Conservation (phyloP, 64 coral and sea anemone species). For the Montipora efflorescens region DNA sequence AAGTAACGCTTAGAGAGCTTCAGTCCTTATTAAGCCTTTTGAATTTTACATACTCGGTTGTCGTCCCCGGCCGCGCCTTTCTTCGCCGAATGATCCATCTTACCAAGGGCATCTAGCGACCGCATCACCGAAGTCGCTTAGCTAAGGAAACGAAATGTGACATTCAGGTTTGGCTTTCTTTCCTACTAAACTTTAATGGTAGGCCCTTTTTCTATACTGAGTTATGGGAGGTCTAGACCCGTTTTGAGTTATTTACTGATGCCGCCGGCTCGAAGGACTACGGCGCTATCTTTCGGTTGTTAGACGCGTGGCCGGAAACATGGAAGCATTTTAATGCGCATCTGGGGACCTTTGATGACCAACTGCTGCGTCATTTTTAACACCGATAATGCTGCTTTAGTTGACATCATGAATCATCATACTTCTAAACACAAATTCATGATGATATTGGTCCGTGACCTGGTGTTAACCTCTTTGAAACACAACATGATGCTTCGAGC, state of each 20-base stretch:
- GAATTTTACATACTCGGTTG: not conserved
- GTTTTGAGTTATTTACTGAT: not conserved
- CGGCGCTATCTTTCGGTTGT: slow-evolving; percentile 23
- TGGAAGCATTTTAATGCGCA: slow-evolving; percentile 3
- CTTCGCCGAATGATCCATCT: not conserved
- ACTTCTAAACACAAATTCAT: slow-evolving; percentile 9
- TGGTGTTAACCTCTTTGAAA: not conserved
- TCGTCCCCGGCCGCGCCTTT: not conserved
- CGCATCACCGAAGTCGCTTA: not conserved
- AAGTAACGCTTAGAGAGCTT: not conserved
- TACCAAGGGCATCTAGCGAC: not conserved
- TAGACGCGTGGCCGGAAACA: not conserved
- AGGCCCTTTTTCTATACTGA: slow-evolving; percentile 18
- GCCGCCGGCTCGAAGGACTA: too few relatives aligned
- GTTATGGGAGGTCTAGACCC: not conserved
- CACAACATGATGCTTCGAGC: slow-evolving; percentile 27
- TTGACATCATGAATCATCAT: slow-evolving; percentile 26
- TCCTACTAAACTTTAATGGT: too few relatives aligned
- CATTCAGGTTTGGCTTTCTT: too few relatives aligned
- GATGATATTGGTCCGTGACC: not conserved
- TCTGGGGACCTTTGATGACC: slow-evolving; percentile 12
- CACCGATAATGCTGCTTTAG: slow-evolving; percentile 46
- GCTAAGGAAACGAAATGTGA: not conserved
- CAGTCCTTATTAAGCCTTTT: not conserved
- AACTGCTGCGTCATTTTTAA: not conserved